phyloP scores from a whole-genome alignment of 2,797 vertebrate genomes.

The Sebastes aleutianus region DNA sequence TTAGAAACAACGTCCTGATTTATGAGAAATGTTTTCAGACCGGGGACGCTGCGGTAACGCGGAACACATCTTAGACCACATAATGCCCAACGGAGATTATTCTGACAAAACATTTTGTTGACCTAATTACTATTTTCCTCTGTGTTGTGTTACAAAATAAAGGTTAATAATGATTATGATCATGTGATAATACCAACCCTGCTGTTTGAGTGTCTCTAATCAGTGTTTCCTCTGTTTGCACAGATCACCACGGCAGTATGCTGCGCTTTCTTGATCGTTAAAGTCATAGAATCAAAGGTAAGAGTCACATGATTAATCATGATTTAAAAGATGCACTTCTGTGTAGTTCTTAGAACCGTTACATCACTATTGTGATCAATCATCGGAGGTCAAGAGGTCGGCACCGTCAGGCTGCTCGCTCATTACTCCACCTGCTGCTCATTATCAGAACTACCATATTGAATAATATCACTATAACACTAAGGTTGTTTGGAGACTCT shows the following conservation, averaged over 20 bases:
- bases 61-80: too few species aligned
- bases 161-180: neutral
- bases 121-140: too few species aligned
- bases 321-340: neutral
- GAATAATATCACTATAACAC: neutral
- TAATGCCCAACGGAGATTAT: too few species aligned
- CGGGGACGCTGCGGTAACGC: too few species aligned
- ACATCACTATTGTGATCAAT: neutral
- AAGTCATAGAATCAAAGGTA: slow-evolving; percentile 98
- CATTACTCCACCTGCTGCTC: slow-evolving; percentile 3
- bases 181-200: rapidly evolving
- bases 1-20: too few species aligned
- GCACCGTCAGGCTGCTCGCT: neutral
- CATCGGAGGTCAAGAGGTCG: neutral
- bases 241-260: slow-evolving; percentile 94
- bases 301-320: neutral
- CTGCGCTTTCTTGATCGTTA: slow-evolving; percentile 93
- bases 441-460: neutral
- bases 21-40: too few species aligned
- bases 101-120: too few species aligned
- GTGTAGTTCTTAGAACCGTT: rapidly evolving
- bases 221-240: neutral
- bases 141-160: neutral
- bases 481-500: too few species aligned
- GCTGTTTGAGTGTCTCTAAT: neutral